Base-by-base conservation (phyloP, 2,113 vertebrate genomes). In the Taurulus bubalis region DNA sequence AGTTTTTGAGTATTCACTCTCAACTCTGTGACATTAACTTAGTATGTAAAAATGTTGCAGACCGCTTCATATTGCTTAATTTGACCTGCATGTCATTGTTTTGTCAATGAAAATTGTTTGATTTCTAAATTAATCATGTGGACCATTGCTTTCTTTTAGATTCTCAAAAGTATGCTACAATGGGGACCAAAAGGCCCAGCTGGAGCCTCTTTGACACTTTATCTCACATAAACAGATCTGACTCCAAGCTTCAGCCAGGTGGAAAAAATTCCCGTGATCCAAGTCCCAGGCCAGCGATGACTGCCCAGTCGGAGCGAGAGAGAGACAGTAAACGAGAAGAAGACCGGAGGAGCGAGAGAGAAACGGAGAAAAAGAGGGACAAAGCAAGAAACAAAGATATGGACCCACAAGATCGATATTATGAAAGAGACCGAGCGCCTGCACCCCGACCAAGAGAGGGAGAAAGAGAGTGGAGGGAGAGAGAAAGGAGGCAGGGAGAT, bases 101-200 rank as follows among this genome's bases (percentile, higher is more conserved):
- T 51, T 51, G 24, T 70, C 11, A 1, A 16, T 45, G 12, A 71
- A 70, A 82, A 75, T 71, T 7, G 3, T 26, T 71, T 47, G 2
- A 51, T 69, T 65, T 67, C 22, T n/a, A 60, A 32, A 65, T 26
- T 77, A 14, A 72, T 36, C 15, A 42, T 59, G 3, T 77, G 16
- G 56, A 16, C 32, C 40, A 38, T 51, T 79, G n/a, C 36, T 80
- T 2, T 91, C 59, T 91, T 89, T 75, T 74, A 95, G 94, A 89
- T 89, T 90, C 71, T 89, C 63, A 89, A 88, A 83, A 89, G 69
- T 85, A 90, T 94, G 91, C 74, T 86, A 83, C 77, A 55, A 95
- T 95, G 94, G 93, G 88, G 78, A 95, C 92, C 68, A 93, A 91
- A 91, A 90, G 87, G 65, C 84, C 84, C 89, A 92, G 77, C 77